Conservation (phyloP, 2,888 invertebrate species). For the Drosophila borealis region DNA sequence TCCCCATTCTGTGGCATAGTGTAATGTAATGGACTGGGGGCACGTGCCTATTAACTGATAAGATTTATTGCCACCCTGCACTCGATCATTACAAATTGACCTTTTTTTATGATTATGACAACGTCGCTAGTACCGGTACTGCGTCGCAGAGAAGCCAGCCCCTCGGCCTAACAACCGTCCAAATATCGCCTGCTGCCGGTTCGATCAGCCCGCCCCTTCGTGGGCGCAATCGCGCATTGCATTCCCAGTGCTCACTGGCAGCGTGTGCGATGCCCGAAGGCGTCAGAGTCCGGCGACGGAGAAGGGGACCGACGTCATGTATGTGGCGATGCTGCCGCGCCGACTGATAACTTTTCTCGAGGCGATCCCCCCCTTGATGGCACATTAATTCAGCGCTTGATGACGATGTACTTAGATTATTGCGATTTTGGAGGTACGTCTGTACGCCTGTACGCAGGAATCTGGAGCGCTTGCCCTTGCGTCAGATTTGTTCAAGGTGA, state of each 20-base stretch:
- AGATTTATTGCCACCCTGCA: constrained; percentile 70
- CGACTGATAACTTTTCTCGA: constrained; percentile 72
- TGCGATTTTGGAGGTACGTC: constrained; percentile 40
- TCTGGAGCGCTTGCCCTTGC: constrained; percentile 50
- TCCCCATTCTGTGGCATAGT: constrained; percentile 1
- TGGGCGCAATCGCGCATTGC: constrained; percentile 37
- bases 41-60: constrained; percentile 60
- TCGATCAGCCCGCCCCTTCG: constrained; percentile 40
- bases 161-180: constrained; percentile 27
- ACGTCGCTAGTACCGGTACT: constrained; percentile 20
- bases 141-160: constrained; percentile 47
- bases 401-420: constrained; percentile 67
- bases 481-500: constrained; percentile 47
- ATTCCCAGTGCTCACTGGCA: not conserved
- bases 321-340: constrained; percentile 17
- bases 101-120: constrained; percentile 33
- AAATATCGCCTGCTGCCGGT: not conserved
- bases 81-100: constrained; percentile 55
- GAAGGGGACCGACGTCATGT: constrained; percentile 58
- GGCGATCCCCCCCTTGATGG: constrained; percentile 79
- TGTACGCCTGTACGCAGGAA: constrained; percentile 17
- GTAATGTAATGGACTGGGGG: constrained; percentile 8
- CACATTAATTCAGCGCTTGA: constrained; percentile 72
- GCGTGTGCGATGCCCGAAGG: constrained; percentile 6
- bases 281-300: constrained; percentile 7